Evolutionary conservation across 2,113 vertebrate genomes (phyloP), one percentile per base, ranked within the genome.

Genomic region (Nothocercus nigrocapillus): DNA sequence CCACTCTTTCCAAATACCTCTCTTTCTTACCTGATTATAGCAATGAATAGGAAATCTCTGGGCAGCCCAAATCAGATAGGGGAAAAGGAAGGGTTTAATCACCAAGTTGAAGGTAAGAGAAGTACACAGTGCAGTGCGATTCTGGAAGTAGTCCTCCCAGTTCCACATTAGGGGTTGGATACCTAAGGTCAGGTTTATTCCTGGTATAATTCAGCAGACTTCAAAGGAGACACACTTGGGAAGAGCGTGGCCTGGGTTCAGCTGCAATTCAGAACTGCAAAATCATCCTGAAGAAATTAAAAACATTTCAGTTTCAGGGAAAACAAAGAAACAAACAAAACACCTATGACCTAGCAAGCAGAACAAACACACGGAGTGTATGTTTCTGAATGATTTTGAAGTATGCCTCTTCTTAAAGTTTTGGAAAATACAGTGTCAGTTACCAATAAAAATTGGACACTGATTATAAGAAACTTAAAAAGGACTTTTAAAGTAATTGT

Each of bases 11-110:
- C 38, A 85, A 93, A 78, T 68, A 78, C 1, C 6, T 72, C 67
- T 92, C 49, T 42, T 59, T 4, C 77, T 89, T 54, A 51, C 22
- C 47, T 70, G 91, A 91, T 72, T 89, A 84, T 42, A 89, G 45
- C 30, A 44, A 11, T 61, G 45, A 45, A 85, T 14, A 73, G 66
- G 67, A 91, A 93, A 87, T 70, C 64, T 82, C 70, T 77, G 30
- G 45, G 77, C 86, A 93, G 47, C 32, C 56, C 75, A 77, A 62
- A 85, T 67, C 30, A 77, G 34, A 34, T 44, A 85, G 21, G 27
- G 42, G 30, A 73, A 91, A 89, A 89, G 44, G 13, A 95, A 72
- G 28, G 13, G 19, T 73, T 96, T 95, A 89, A 88, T 88, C 79
- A 93, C 34, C 40, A 88, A 80, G 28, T 72, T 76, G 64, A 87